Evolutionary conservation across 2,113 vertebrate species (phyloP), one percentile per base, ranked within the genome.

Genomic region (Paedocypris sp.): DNA sequence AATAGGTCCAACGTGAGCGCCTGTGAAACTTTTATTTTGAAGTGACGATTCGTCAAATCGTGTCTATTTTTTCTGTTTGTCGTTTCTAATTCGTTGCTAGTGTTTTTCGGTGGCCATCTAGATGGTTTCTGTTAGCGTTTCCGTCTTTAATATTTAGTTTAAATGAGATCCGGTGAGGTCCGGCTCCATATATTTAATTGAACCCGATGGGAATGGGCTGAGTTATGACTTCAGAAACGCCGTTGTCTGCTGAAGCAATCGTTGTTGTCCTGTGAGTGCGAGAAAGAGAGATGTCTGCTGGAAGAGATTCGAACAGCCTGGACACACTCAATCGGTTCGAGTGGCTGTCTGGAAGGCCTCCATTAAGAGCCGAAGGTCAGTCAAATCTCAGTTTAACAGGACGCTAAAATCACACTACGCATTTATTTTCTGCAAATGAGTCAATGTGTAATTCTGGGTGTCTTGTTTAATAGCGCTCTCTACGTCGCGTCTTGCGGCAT

Each of bases 341-440:
- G 77, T 88, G 78, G 66, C 81, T 97, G 77, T 82, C 86, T 68
- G 84, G 84, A 73, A 87, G 90, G 77, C 87, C 87, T 73, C 83
- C 84, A 57, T 73, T 81, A 60, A 65, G 74, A 62, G 77, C 77
- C 69, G 81, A 88, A 85, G 90, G 93, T 97, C 80, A 87, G 90
- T 87, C 67, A 31, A 66, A 66, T 69, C 65, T 70, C 15, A 0
- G 8, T 25, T n/a, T 16, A 41, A 62, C 3, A 5, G 19, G 8
- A 31, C 23, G 16, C 9, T 41, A 28, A 26, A 43, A 53, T 6
- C 23, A 39, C 3, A 20, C 9, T n/a, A 23, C 25, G 11, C 1
- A 51, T 4, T 9, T 4, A 46, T 19, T 31, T 32, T 7, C 43
- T 10, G 1, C 11, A 8, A 1, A n/a, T 11, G 18, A 15, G 4